These are phyloP conservation scores for Uloborus diversus DNA, from an alignment of 1,140 invertebrate species.

Conservation along the genomic window DNA sequence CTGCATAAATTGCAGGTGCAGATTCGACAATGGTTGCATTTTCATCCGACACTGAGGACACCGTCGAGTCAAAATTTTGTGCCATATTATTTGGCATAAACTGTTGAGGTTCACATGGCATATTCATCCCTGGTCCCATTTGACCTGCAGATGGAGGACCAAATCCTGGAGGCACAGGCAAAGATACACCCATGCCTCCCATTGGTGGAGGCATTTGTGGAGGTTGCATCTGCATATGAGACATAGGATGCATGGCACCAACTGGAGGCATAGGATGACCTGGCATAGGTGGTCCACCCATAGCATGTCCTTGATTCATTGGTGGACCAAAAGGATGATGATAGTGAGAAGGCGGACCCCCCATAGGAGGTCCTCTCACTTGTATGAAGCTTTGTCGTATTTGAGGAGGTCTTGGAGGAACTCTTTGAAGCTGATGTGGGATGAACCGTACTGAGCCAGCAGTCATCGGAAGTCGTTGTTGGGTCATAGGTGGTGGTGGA, in stretches of 20 bases:
- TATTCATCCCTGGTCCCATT: not conserved
- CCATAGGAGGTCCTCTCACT: not conserved
- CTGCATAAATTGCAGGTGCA: constrained; percentile 48
- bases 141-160: not conserved
- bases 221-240: not conserved
- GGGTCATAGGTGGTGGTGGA: not conserved
- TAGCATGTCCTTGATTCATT: constrained; percentile 18
- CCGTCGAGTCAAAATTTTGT: not conserved
- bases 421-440: constrained; percentile 59
- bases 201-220: constrained; percentile 2
- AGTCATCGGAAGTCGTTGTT: not conserved
- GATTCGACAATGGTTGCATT: constrained; percentile 33
- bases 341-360: not conserved
- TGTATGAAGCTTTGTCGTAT: constrained; percentile 18
- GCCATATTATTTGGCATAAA: not conserved
- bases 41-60: not conserved
- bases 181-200: constrained; percentile 13
- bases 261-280: not conserved
- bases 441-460: constrained; percentile 50
- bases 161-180: constrained; percentile 42
- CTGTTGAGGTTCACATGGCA: not conserved
- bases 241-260: constrained; percentile 34
- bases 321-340: constrained; percentile 6
- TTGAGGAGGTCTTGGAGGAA: constrained; percentile 36
- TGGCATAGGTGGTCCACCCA: not conserved